phyloP scores from a whole-genome alignment of 2,113 vertebrate genomes.

The Genyomyrus donnyi region DNA sequence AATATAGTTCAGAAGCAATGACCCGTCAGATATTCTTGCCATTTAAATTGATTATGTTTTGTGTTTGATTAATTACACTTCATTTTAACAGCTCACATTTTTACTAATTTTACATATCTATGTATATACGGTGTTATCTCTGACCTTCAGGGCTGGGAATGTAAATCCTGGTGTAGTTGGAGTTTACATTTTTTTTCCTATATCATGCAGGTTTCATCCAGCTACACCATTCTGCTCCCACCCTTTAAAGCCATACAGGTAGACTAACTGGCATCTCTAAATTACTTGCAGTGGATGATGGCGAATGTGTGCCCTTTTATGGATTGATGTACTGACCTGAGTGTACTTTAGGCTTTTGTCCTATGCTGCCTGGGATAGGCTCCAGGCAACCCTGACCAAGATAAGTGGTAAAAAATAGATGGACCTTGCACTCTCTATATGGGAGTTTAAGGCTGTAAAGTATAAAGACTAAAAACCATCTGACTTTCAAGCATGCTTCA shows the following conservation, averaged over 20 bases:
- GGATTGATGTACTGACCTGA: background rate
- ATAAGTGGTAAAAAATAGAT: background rate
- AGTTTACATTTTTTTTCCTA: background rate
- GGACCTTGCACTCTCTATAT: background rate
- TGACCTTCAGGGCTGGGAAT: background rate
- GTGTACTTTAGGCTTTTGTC: background rate
- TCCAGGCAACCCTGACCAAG: background rate
- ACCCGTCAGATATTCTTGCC: conserved; percentile 10
- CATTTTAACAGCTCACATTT: background rate
- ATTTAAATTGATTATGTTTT: conserved; percentile 11
- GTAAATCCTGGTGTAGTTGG: background rate
- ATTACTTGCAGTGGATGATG: background rate
- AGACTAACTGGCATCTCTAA: background rate
- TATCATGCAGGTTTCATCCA: background rate
- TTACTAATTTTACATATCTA: background rate
- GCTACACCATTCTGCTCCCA: background rate
- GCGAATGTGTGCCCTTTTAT: background rate
- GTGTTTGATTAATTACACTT: conserved; percentile 2
- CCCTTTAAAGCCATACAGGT: background rate
- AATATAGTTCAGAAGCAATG: background rate
- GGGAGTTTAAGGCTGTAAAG: background rate
- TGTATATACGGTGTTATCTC: background rate
- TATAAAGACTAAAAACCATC: background rate
- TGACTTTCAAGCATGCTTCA: background rate
- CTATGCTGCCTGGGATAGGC: background rate